Conservation (phyloP, 2,888 invertebrate species). For the Chrysotoxum bicinctum region DNA sequence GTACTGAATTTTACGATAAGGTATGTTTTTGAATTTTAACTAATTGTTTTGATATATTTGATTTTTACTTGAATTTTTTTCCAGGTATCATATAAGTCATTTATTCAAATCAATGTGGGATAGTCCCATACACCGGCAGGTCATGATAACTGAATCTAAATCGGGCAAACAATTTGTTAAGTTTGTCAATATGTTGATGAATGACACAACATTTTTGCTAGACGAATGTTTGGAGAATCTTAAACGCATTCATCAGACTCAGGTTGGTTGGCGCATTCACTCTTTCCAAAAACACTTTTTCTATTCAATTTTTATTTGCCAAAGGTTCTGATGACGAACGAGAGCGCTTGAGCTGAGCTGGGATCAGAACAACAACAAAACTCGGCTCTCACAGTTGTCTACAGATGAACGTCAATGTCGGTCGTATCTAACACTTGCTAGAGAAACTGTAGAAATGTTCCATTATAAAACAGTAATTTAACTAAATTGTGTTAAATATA, state of each 20-base stretch:
- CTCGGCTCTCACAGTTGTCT: constrained; percentile 88
- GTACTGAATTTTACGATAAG: constrained; percentile 98
- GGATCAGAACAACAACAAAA: constrained; percentile 88
- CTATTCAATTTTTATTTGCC: not conserved
- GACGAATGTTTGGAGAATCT: constrained; percentile 97
- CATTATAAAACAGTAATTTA: constrained; percentile 91
- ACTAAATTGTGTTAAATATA: not conserved
- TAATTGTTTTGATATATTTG: not conserved
- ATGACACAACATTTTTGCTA: constrained; percentile 97
- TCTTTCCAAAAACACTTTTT: not conserved
- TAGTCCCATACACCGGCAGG: constrained; percentile 91
- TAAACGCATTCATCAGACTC: constrained; percentile 93
- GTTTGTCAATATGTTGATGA: constrained; percentile 98
- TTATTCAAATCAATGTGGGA: constrained; percentile 98
- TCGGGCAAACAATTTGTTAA: constrained; percentile 96
- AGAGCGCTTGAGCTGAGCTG: constrained; percentile 86
- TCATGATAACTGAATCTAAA: constrained; percentile 95
- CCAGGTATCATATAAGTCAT: constrained; percentile 95
- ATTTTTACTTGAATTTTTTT: not conserved
- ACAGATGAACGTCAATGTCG: constrained; percentile 94
- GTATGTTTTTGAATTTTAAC: constrained; percentile 41
- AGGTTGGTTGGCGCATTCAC: constrained; percentile 83
- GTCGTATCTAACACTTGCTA: constrained; percentile 94
- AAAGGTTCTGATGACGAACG: constrained; percentile 85
- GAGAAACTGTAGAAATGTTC: constrained; percentile 99